Base-by-base conservation (phyloP, 2,888 invertebrate genomes). In the Hedychridium roseum region DNA sequence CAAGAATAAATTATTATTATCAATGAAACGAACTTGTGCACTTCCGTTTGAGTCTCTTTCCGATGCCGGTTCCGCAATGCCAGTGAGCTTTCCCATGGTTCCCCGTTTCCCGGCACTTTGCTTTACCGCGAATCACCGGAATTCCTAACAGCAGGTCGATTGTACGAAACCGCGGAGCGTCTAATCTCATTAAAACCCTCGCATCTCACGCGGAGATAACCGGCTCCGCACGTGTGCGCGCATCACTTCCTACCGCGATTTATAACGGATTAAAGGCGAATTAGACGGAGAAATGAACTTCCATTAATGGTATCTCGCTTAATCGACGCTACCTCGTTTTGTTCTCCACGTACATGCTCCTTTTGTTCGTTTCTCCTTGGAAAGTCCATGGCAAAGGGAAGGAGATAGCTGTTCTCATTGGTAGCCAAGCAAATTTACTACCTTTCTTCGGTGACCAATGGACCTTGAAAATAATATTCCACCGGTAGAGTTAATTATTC, bases 111-210 rank as follows among this genome's bases (percentile, higher is more conserved):
- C 30, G 36, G 14, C 38, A n/a, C n/a, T n/a, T n/a, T n/a, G n/a
- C n/a, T n/a, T n/a, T 44, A 35, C 30, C 20, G 15, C n/a, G 40
- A n/a, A 39, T 39, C 27, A 12, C 39, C 30, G 38, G 30, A 27
- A 41, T 21, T 11, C 16, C 20, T n/a, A 12, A 30, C 50, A 60
- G 48, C 58, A 46, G 41, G 47, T 32, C 51, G 57, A 64, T 60
- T 67, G 56, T 63, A 57, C 43, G 53, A 37, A 56, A 54, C 56
- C 58, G 61, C 65, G 50, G 54, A 49, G 56, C 62, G 59, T 64
- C 56, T 68, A 66, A 73, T 71, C 70, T 59, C 56, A 68, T 70
- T 64, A 63, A 58, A 53, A n/a, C n/a, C n/a, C n/a, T 51, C 53
- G 45, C 52, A 48, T 54, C 51, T 44, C 37, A n/a, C 28, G 11